Conservation (phyloP, 2,888 invertebrate species). For the Drosophila tanythrix region DNA sequence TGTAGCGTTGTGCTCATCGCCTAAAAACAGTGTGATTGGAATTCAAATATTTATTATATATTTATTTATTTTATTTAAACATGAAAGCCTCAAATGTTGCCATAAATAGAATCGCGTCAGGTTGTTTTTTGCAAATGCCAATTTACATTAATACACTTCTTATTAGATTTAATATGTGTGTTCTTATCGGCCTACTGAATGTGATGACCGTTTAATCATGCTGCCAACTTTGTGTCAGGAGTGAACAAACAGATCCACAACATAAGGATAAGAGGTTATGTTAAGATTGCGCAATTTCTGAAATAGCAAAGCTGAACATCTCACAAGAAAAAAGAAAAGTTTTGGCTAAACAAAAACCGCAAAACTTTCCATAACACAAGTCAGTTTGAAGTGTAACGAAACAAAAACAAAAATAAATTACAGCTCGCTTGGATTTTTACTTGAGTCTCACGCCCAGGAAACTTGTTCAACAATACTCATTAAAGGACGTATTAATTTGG, state of each 20-base stretch:
- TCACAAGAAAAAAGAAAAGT: not conserved
- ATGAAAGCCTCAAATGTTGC: too few species aligned
- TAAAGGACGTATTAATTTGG: constrained; percentile 62
- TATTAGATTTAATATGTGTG: not conserved
- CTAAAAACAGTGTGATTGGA: not conserved
- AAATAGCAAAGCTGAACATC: not conserved
- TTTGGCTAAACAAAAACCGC: constrained; percentile 9
- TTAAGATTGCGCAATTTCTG: not conserved
- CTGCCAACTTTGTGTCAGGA: not conserved
- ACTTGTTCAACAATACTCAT: constrained; percentile 62
- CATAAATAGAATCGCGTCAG: too few species aligned
- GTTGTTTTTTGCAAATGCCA: too few species aligned
- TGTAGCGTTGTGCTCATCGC: not conserved
- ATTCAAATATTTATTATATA: not conserved
- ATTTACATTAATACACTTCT: not conserved
- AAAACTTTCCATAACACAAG: constrained; percentile 27
- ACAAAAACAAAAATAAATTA: not conserved
- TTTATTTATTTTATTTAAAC: too few species aligned
- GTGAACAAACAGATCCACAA: not conserved
- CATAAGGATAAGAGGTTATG: not conserved
- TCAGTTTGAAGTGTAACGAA: constrained; percentile 24
- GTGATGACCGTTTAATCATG: not conserved
- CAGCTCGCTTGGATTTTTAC: not conserved
- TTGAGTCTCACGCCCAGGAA: constrained; percentile 11
- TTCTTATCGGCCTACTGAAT: not conserved